Conservation (phyloP, 2,113 vertebrate species). For the Hydrolagus affinis region DNA sequence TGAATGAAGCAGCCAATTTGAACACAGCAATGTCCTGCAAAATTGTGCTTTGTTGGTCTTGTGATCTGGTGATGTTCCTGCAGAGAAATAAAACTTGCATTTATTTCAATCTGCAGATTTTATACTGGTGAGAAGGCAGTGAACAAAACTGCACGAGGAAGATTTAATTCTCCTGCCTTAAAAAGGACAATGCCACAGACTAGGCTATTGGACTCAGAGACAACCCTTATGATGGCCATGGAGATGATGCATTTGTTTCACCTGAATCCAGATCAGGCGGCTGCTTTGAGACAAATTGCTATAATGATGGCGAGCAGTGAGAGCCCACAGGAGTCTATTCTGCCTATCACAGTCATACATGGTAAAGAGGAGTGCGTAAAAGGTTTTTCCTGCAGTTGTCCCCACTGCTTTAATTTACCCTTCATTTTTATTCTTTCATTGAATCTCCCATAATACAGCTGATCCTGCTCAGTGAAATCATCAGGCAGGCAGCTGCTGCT, state of each 20-base stretch:
- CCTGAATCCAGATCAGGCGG: slow-evolving; percentile 56
- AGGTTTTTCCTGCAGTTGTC: not conserved
- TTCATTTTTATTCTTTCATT: not conserved
- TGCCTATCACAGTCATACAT: slow-evolving; percentile 55
- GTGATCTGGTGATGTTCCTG: no score
- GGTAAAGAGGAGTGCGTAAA: slow-evolving; percentile 42
- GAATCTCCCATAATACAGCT: no score
- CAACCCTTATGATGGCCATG: slow-evolving; percentile 42
- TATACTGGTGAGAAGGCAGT: not conserved
- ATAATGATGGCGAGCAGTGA: slow-evolving; percentile 48
- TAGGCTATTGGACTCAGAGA: slow-evolving; percentile 39
- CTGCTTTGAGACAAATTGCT: slow-evolving; percentile 49
- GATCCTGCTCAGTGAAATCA: not conserved
- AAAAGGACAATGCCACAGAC: slow-evolving; percentile 32
- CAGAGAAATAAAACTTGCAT: not conserved
- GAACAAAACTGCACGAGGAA: slow-evolving; percentile 38
- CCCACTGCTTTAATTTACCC: not conserved
- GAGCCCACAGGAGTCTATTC: not conserved
- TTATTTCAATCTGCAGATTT: slow-evolving; percentile 4
- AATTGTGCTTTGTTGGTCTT: no score
- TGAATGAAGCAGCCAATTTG: no score
- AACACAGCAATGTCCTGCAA: no score
- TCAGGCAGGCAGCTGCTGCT: not conserved
- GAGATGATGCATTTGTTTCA: slow-evolving; percentile 48
- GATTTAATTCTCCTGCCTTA: slow-evolving; percentile 52